phyloP scores from a whole-genome alignment of 2,888 invertebrate genomes.

The Drosophila setosimentum region DNA sequence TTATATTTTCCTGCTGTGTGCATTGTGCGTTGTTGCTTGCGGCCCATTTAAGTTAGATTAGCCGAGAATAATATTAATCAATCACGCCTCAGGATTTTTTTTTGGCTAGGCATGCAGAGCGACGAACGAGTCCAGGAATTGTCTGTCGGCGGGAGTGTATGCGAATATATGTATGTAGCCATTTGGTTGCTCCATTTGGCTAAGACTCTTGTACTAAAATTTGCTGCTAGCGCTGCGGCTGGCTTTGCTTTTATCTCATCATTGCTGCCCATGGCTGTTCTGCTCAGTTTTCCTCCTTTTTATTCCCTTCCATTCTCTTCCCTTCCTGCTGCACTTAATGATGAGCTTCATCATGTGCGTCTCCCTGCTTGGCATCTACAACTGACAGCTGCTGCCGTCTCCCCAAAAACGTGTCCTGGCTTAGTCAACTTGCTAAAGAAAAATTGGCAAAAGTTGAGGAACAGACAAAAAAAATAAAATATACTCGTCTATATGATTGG shows the following conservation, averaged over 20 bases:
- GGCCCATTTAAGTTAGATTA: slow-evolving; percentile 81
- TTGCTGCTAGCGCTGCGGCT: slow-evolving; percentile 34
- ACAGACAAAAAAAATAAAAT: slow-evolving; percentile 12
- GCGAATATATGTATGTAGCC: slow-evolving; percentile 32
- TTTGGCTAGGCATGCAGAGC: slow-evolving; percentile 19
- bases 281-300: neutral
- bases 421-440: slow-evolving; percentile 72
- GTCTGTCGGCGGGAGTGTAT: slow-evolving; percentile 1
- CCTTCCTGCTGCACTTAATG: slow-evolving; percentile 45
- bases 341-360: slow-evolving; percentile 72
- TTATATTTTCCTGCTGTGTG: slow-evolving; percentile 61
- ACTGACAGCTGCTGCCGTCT: slow-evolving; percentile 65
- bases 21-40: slow-evolving; percentile 52
- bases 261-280: slow-evolving; percentile 15
- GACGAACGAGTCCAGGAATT: slow-evolving; percentile 9
- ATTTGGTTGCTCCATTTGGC: slow-evolving; percentile 76
- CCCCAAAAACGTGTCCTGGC: slow-evolving; percentile 67
- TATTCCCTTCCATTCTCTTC: neutral
- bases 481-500: slow-evolving; percentile 44
- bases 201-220: slow-evolving; percentile 51
- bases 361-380: slow-evolving; percentile 7
- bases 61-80: slow-evolving; percentile 81
- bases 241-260: slow-evolving; percentile 55
- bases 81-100: slow-evolving; percentile 77
- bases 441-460: slow-evolving; percentile 67